phyloP scores from a whole-genome alignment of 2,888 invertebrate species.

The Clostera curtula region DNA sequence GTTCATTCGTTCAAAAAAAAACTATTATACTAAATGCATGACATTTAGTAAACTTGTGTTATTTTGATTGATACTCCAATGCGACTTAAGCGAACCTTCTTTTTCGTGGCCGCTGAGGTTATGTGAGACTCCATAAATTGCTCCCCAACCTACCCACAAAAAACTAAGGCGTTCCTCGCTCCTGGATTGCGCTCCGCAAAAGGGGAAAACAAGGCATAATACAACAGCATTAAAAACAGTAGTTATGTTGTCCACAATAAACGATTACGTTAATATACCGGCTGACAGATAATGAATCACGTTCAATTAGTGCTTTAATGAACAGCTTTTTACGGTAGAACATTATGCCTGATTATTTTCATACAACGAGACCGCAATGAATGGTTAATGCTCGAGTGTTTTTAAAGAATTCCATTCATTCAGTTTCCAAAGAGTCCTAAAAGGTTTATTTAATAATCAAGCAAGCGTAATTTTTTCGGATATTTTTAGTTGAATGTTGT shows the following conservation, averaged over 20 bases:
- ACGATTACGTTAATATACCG: constrained; percentile 34
- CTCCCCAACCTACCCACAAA: no score
- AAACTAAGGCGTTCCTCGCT: no score
- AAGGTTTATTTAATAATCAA: constrained; percentile 12
- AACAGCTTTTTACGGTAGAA: constrained; percentile 26
- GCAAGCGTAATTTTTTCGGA: constrained; percentile 5
- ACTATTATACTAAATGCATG: no score
- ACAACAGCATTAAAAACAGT: no score
- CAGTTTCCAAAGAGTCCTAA: constrained; percentile 14
- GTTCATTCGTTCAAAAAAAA: no score
- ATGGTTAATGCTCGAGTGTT: constrained; percentile 11
- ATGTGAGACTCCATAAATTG: no score
- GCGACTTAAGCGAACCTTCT: no score
- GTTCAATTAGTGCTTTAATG: constrained; percentile 40
- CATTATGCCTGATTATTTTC: constrained; percentile 14
- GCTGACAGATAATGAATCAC: constrained; percentile 41
- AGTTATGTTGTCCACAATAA: constrained; percentile 12
- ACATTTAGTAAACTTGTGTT: no score
- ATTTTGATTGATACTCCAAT: no score
- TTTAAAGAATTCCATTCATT: constrained; percentile 14
- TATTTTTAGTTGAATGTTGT: constrained; percentile 8
- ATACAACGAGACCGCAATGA: constrained; percentile 12
- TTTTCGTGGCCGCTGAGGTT: no score
- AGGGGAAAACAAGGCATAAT: no score
- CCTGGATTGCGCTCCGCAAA: no score